These are phyloP conservation scores for Campaea margaritaria DNA, from an alignment of 2,888 invertebrate species.

Conservation along the genomic window DNA sequence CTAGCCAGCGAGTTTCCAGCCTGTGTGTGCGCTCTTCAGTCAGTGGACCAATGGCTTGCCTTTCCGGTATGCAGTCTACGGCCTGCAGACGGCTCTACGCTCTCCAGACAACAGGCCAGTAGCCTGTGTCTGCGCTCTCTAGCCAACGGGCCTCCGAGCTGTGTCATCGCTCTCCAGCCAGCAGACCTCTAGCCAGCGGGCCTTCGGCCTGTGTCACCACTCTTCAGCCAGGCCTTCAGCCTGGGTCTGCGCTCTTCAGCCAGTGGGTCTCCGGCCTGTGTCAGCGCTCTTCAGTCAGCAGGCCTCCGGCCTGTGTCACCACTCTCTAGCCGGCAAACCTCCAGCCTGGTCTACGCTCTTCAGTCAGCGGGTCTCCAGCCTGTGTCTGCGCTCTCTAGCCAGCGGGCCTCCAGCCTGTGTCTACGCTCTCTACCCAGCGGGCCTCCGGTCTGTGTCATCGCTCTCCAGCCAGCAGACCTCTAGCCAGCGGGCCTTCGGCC, in stretches of 20 bases:
- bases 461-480: neutral
- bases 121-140: neutral
- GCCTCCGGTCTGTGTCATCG: neutral
- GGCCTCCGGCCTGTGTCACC: conserved; percentile 1
- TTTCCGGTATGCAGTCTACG: too few species aligned
- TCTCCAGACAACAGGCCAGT: neutral
- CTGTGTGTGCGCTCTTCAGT: conserved; percentile 5
- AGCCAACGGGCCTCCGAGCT: neutral
- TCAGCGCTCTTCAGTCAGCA: neutral
- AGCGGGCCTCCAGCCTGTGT: neutral
- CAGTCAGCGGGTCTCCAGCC: conserved; percentile 5
- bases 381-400: neutral
- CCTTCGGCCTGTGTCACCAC: neutral
- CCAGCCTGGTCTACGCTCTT: neutral
- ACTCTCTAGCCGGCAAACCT: neutral
- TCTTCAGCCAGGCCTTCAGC: neutral
- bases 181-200: neutral
- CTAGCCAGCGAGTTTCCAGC: neutral
- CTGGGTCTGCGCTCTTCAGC: neutral
- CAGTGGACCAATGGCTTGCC: neutral
- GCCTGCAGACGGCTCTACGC: neutral
- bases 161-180: neutral
- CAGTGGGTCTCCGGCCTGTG: neutral
- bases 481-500: neutral
- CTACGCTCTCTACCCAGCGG: neutral